Percentiles rank a stretch among this genome's conserved stretches.
Conservation (phyloP, 2,113 vertebrate species). For the Gallinago media region DNA sequence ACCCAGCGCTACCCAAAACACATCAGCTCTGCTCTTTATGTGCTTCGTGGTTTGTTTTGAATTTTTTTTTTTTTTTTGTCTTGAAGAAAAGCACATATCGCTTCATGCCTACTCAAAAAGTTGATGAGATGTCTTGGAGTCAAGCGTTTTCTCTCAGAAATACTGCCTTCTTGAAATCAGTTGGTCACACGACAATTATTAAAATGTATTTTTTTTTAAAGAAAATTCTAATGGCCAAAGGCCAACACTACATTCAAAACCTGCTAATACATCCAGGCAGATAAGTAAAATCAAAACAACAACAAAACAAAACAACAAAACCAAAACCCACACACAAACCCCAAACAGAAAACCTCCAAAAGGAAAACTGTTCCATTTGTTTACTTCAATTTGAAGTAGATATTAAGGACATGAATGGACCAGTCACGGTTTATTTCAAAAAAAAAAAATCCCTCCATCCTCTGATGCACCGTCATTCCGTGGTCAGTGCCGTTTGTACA, state of each 20-base stretch:
- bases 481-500: conserved; percentile 12
- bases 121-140: neutral
- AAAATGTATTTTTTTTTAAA: conserved; percentile 68
- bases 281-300: conserved; percentile 64
- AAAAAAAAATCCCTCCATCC: conserved; percentile 70
- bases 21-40: conserved; percentile 42
- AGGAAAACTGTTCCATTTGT: conserved; percentile 80
- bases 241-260: conserved; percentile 78
- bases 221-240: conserved; percentile 71
- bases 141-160: conserved; percentile 19
- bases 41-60: neutral
- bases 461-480: conserved; percentile 67
- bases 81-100: neutral
- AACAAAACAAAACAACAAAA: no score
- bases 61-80: neutral
- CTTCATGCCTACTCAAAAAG: neutral
- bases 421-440: conserved; percentile 66
- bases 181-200: conserved; percentile 61
- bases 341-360: conserved; percentile 78
- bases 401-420: conserved; percentile 79
- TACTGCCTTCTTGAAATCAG: conserved; percentile 49
- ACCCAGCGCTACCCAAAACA: neutral
- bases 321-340: conserved; percentile 20
- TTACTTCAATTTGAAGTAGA: conserved; percentile 87
- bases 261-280: conserved; percentile 78